These are phyloP conservation scores for Autographa gamma DNA, from an alignment of 2,888 invertebrate genomes.

Conservation along the genomic window DNA sequence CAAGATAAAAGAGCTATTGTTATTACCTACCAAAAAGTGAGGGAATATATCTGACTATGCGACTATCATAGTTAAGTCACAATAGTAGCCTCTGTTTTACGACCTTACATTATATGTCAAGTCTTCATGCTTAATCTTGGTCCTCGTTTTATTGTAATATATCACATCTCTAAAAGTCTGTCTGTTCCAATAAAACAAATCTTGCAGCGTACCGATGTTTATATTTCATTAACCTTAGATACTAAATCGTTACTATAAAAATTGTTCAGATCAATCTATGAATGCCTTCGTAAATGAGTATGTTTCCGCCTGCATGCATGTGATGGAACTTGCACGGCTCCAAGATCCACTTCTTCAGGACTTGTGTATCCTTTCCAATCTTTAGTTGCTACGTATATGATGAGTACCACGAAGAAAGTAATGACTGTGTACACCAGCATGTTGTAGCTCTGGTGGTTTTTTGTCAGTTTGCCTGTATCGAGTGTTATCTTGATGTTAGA, in stretches of 20 bases:
- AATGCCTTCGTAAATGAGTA: conserved; percentile 35
- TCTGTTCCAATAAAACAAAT: background rate
- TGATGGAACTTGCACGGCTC: conserved; percentile 65
- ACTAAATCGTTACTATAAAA: conserved; percentile 8
- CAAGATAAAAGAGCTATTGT: too few relatives aligned
- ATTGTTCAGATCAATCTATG: conserved; percentile 21
- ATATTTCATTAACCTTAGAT: background rate
- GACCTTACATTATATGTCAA: too few relatives aligned
- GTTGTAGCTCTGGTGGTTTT: conserved; percentile 41
- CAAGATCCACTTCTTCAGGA: conserved; percentile 79
- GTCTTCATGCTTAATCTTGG: too few relatives aligned
- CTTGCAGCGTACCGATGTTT: background rate
- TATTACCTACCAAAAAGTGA: too few relatives aligned
- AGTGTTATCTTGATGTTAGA: conserved; percentile 28
- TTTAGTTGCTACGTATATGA: conserved; percentile 66
- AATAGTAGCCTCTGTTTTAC: background rate
- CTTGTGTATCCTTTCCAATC: conserved; percentile 74
- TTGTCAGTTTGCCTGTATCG: conserved; percentile 29
- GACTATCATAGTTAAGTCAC: too few relatives aligned
- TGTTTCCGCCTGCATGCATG: conserved; percentile 56
- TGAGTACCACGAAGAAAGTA: conserved; percentile 65
- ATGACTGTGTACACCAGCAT: conserved; percentile 65
- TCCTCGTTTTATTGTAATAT: too few relatives aligned
- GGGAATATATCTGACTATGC: too few relatives aligned
- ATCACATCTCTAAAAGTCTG: too few relatives aligned